These are phyloP conservation scores for Pseudomyrmex gracilis DNA, from an alignment of 1,140 invertebrate species.

Conservation along the genomic window DNA sequence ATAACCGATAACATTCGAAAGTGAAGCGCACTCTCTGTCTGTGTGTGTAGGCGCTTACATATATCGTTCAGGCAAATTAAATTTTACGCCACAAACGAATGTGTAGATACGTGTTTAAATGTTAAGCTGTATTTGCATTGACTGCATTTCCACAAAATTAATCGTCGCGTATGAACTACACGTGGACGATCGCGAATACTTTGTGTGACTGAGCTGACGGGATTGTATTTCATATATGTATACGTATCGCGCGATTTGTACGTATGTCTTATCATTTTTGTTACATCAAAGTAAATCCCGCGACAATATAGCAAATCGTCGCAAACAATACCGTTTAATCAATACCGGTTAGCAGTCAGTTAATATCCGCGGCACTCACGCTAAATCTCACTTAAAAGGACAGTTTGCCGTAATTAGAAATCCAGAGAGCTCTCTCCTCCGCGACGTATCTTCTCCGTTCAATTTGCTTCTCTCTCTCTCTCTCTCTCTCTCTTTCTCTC, in stretches of 20 bases:
- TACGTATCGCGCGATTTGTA: not conserved
- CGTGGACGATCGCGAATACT: constrained; percentile 6
- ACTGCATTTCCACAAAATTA: constrained; percentile 31
- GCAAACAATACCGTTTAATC: constrained; percentile 62
- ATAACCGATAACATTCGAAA: constrained; percentile 52
- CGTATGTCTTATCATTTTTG: constrained; percentile 29
- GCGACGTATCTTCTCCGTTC: constrained; percentile 21
- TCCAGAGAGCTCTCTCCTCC: not conserved
- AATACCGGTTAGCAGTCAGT: constrained; percentile 42
- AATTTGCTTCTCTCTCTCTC: constrained; percentile 3
- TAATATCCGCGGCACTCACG: constrained; percentile 38
- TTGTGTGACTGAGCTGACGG: not conserved
- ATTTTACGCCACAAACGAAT: constrained; percentile 24
- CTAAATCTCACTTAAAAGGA: constrained; percentile 38
- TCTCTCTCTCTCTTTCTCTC: not conserved
- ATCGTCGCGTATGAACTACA: not conserved
- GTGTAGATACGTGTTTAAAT: constrained; percentile 26
- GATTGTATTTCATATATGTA: not conserved
- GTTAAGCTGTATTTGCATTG: constrained; percentile 45
- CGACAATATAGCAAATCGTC: constrained; percentile 38
- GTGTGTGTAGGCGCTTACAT: not conserved
- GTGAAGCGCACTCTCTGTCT: not conserved
- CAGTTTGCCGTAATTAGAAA: constrained; percentile 47
- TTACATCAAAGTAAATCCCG: constrained; percentile 18
- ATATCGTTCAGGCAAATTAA: constrained; percentile 45